These are phyloP conservation scores for Coptotermes formosanus DNA, from an alignment of 1,140 invertebrate genomes.

Conservation along the genomic window DNA sequence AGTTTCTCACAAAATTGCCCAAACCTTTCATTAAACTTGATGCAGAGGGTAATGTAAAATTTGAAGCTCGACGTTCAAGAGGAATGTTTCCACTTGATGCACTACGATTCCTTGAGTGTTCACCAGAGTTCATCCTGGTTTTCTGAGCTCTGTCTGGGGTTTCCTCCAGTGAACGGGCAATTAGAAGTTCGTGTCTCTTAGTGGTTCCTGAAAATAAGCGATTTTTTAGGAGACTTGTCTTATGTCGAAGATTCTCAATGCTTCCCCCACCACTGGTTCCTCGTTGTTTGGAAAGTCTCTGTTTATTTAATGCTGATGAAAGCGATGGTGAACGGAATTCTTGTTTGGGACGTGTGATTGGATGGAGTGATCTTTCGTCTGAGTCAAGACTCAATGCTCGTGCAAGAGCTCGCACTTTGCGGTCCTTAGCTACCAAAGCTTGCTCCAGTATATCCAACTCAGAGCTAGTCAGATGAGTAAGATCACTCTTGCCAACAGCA, in stretches of 20 bases:
- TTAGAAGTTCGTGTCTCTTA: background rate
- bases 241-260: conserved; percentile 17
- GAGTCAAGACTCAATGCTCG: conserved; percentile 39
- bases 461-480: conserved; percentile 34
- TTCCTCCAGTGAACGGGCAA: background rate
- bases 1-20: conserved; percentile 13
- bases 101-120: conserved; percentile 16
- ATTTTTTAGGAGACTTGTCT: background rate
- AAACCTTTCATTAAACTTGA: conserved; percentile 18
- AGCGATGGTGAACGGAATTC: background rate
- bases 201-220: background rate
- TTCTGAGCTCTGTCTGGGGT: background rate
- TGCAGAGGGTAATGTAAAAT: background rate
- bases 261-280: background rate
- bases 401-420: conserved; percentile 35
- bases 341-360: background rate
- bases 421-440: conserved; percentile 35
- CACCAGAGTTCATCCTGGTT: background rate
- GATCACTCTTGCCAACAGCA: conserved; percentile 24
- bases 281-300: background rate
- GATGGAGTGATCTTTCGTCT: background rate
- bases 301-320: background rate
- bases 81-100: conserved; percentile 22
- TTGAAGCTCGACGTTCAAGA: background rate
- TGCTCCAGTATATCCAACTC: conserved; percentile 40